These are phyloP conservation scores for Benitochromis conjunctus DNA, from an alignment of 2,113 vertebrate genomes.

Conservation along the genomic window DNA sequence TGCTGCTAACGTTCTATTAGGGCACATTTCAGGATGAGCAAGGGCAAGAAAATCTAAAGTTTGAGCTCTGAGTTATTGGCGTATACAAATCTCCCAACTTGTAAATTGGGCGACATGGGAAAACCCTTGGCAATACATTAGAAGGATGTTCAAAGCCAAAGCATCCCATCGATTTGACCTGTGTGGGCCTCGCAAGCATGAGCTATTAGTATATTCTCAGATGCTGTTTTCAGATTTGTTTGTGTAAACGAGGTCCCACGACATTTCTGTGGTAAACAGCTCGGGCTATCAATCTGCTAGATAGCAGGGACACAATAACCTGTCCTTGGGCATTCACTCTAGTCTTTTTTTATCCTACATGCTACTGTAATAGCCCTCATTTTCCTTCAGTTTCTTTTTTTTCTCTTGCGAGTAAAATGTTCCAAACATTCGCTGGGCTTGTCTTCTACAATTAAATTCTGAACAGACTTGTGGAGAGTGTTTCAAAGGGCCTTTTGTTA, in stretches of 20 bases:
- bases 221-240: slow-evolving; percentile 60
- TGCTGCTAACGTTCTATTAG: not conserved
- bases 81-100: slow-evolving; percentile 61
- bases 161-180: slow-evolving; percentile 74
- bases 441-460: slow-evolving; percentile 5
- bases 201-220: slow-evolving; percentile 69
- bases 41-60: slow-evolving; percentile 52
- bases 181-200: slow-evolving; percentile 65
- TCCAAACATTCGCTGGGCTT: not conserved
- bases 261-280: slow-evolving; percentile 42
- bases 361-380: not conserved
- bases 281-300: slow-evolving; percentile 47
- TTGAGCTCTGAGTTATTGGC: slow-evolving; percentile 38
- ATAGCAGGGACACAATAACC: slow-evolving; percentile 56
- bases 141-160: slow-evolving; percentile 57
- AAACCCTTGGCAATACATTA: slow-evolving; percentile 72
- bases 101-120: slow-evolving; percentile 67
- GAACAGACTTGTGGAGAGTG: not conserved
- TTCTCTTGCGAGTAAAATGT: not conserved
- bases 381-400: not conserved
- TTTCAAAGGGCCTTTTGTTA: slow-evolving; percentile 1
- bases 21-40: slow-evolving; percentile 9
- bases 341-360: not conserved
- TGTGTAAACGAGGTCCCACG: slow-evolving; percentile 68
- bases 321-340: slow-evolving; percentile 55